Evolutionary conservation across 2,797 vertebrate species (phyloP).

Genomic region (Liparis tanakae): DNA sequence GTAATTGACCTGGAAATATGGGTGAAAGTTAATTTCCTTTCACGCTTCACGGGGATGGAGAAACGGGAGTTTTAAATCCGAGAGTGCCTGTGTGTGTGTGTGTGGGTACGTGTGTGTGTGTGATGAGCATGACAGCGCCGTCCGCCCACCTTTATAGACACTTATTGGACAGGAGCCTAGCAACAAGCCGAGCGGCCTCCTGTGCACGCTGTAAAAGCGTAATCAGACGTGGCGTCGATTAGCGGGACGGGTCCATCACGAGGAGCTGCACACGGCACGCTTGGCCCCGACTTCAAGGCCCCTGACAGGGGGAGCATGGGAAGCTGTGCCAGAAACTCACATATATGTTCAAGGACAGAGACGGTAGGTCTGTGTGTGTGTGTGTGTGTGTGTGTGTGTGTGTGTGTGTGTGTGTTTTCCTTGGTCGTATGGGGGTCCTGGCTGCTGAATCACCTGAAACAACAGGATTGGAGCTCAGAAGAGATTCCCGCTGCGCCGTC

Average conservation of each 20-base stretch:
- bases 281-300: slow-evolving; percentile 63
- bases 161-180: slow-evolving; percentile 61
- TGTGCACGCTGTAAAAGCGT: slow-evolving; percentile 61
- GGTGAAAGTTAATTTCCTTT: slow-evolving; percentile 56
- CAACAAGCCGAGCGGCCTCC: slow-evolving; percentile 45
- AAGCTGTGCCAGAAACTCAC: slow-evolving; percentile 46
- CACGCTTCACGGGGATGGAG: slow-evolving; percentile 52
- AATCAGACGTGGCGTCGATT: slow-evolving; percentile 77
- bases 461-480: slow-evolving; percentile 38
- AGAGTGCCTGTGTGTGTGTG: neutral
- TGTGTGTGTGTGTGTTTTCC: slow-evolving; percentile 30
- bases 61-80: slow-evolving; percentile 38
- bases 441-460: slow-evolving; percentile 41
- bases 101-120: slow-evolving; percentile 15
- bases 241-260: slow-evolving; percentile 62
- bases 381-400: slow-evolving; percentile 16
- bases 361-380: slow-evolving; percentile 23
- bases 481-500: slow-evolving; percentile 26
- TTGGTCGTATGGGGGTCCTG: slow-evolving; percentile 13
- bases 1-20: slow-evolving; percentile 60
- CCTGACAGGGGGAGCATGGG: slow-evolving; percentile 55
- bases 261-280: slow-evolving; percentile 40
- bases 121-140: slow-evolving; percentile 31
- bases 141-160: slow-evolving; percentile 53
- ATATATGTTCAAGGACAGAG: slow-evolving; percentile 57